These are phyloP conservation scores for Oscheius sp. DNA, from an alignment of 2,888 invertebrate species.

Conservation along the genomic window DNA sequence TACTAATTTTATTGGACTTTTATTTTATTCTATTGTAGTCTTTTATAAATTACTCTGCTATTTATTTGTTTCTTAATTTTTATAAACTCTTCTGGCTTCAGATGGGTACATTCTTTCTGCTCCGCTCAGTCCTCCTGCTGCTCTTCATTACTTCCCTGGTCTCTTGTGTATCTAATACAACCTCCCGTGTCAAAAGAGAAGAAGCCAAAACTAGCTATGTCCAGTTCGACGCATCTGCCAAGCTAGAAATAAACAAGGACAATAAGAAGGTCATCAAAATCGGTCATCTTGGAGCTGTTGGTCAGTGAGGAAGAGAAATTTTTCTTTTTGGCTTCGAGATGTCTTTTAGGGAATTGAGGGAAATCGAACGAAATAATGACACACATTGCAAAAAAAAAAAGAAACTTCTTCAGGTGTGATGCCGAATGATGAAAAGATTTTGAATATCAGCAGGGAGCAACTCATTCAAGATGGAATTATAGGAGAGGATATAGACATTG, in stretches of 20 bases:
- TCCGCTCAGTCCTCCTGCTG: no score
- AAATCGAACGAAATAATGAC: no score
- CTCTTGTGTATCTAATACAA: no score
- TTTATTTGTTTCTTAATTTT: no score
- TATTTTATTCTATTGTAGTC: no score
- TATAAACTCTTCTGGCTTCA: background rate
- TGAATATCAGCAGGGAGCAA: slow-evolving; percentile 60
- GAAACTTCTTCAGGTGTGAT: slow-evolving; percentile 39
- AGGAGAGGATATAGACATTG: slow-evolving; percentile 62
- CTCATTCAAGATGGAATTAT: slow-evolving; percentile 62
- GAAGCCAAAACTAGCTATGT: slow-evolving; percentile 38
- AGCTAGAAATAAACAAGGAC: slow-evolving; percentile 45
- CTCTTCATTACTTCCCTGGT: no score
- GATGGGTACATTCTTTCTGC: background rate
- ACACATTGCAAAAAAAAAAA: no score
- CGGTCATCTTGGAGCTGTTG: slow-evolving; percentile 51
- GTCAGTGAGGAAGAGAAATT: slow-evolving; percentile 31
- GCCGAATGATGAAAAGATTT: slow-evolving; percentile 64
- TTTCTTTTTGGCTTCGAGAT: no score
- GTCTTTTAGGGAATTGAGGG: no score
- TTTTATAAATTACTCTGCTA: no score
- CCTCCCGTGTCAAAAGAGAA: background rate
- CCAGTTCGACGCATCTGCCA: slow-evolving; percentile 42
- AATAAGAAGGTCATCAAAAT: slow-evolving; percentile 49
- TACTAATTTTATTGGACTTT: no score